These are phyloP conservation scores for Harpalus rufipes DNA, from an alignment of 2,888 invertebrate species.

Conservation along the genomic window DNA sequence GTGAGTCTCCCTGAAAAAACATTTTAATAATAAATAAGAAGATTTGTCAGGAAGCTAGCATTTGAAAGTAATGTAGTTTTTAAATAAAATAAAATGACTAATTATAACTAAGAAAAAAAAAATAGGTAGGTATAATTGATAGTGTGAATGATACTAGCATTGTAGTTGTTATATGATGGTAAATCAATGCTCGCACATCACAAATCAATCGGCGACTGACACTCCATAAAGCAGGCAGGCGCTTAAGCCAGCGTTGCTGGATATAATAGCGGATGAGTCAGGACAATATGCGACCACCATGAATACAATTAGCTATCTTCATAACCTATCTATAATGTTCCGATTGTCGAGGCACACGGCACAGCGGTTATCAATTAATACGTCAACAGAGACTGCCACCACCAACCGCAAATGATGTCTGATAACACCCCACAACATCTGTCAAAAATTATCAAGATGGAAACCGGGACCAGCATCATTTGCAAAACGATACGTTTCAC, in stretches of 20 bases:
- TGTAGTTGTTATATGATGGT: not conserved
- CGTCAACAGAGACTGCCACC: slow-evolving; percentile 59
- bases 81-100: no score
- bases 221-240: not conserved
- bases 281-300: slow-evolving; percentile 65
- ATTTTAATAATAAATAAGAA: no score
- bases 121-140: no score
- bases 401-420: slow-evolving; percentile 41
- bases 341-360: slow-evolving; percentile 57
- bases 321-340: slow-evolving; percentile 64
- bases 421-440: slow-evolving; percentile 55
- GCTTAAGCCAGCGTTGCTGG: not conserved
- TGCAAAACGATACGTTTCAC: no score
- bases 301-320: slow-evolving; percentile 67
- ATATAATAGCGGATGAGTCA: slow-evolving; percentile 46
- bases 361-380: slow-evolving; percentile 62
- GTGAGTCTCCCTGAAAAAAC: no score
- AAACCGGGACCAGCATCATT: no score
- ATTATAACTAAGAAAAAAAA: no score
- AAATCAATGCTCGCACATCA: not conserved
- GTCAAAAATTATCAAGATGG: slow-evolving; percentile 58
- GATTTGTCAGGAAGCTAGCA: no score
- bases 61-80: no score
- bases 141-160: no score
- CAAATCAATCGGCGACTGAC: slow-evolving; percentile 16